Percentiles rank a stretch among this genome's conserved stretches.
These are phyloP conservation scores for Cyanoderma ruficeps DNA, from an alignment of 2,113 vertebrate genomes.

Conservation along the genomic window DNA sequence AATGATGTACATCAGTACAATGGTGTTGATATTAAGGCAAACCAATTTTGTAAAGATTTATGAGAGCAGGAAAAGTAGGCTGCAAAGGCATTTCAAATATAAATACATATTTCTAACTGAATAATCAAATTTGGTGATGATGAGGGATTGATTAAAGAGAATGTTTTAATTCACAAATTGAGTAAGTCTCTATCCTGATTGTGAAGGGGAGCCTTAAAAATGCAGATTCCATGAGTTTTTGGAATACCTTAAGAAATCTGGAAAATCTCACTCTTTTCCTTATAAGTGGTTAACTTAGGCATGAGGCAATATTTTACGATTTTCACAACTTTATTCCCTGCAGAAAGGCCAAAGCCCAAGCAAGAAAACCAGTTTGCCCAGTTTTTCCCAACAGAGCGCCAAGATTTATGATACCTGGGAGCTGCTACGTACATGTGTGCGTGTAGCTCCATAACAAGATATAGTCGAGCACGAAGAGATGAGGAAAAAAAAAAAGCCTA, in stretches of 20 bases:
- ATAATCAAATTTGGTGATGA: background rate
- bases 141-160: background rate
- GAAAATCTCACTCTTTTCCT: background rate
- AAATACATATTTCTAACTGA: background rate
- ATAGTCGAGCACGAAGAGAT: background rate
- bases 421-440: background rate
- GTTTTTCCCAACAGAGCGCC: accelerated
- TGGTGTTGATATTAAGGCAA: background rate
- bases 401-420: background rate
- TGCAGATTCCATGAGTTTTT: background rate
- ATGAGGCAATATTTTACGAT: background rate
- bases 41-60: background rate
- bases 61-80: background rate
- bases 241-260: background rate
- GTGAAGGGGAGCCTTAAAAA: background rate
- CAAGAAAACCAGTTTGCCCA: background rate
- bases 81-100: background rate
- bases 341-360: background rate
- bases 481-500: background rate
- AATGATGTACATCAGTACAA: background rate
- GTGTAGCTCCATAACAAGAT: background rate
- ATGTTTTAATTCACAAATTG: background rate
- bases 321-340: background rate
- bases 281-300: background rate
- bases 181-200: background rate